Conservation (phyloP, 2,797 vertebrate genomes). For the Bradypus variegatus region DNA sequence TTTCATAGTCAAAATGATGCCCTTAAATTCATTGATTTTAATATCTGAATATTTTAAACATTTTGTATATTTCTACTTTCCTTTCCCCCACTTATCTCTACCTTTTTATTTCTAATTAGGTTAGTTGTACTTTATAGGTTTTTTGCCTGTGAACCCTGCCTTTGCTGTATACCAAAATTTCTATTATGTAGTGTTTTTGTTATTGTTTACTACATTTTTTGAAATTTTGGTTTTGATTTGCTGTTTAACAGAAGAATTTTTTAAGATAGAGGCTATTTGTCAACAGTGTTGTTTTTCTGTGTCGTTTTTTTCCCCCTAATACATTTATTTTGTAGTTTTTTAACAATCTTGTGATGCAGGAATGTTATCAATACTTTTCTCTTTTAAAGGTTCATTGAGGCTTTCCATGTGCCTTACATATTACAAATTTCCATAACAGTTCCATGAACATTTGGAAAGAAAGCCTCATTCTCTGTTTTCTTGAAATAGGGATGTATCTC, state of each 20-base stretch:
- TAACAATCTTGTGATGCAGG: not conserved
- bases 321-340: not conserved
- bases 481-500: not conserved
- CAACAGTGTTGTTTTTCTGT: not conserved
- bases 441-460: not conserved
- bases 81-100: not conserved
- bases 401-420: not conserved
- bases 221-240: not conserved
- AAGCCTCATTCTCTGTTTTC: not conserved
- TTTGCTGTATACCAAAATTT: not conserved
- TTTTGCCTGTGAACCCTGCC: not conserved
- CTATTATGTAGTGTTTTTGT: not conserved
- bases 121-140: not conserved
- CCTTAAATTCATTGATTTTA: not conserved
- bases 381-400: not conserved
- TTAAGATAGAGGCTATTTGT: not conserved
- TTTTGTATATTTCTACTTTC: not conserved
- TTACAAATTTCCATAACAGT: not conserved
- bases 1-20: not conserved
- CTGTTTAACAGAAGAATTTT: not conserved
- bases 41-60: not conserved
- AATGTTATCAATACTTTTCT: not conserved
- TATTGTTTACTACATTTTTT: not conserved
- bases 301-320: not conserved
- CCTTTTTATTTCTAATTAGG: not conserved